Base-by-base conservation (phyloP, 64 coral and sea anemone genomes). In the Catalaphyllia jardinei region DNA sequence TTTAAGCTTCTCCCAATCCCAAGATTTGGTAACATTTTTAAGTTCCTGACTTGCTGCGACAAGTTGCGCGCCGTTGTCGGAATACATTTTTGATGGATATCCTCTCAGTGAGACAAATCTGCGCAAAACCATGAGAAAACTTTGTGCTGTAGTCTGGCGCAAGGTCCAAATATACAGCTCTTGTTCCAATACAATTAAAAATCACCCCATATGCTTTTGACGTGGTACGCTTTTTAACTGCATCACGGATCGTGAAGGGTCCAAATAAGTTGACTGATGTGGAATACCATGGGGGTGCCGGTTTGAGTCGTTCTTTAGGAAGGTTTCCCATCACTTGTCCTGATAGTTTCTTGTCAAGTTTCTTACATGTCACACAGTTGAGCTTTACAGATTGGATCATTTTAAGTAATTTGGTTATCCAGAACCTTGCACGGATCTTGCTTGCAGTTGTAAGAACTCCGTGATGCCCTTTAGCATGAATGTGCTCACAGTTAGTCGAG, bases 141-240 rank as follows among this genome's bases (percentile, higher is more conserved):
- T 79, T 25, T 79, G 77, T 79, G 55, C 49, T 55, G 77, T 79
- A 79, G n/a, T 79, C 77, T n/a, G 77, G 49, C 33, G 67, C n/a
- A 17, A 87, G 10, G 50, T 87, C 85, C 10, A 87, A 20, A 54
- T 87, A 72, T 28, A 74, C 85, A 28, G 71, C 71, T 87, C 71
- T 87, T 7, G 85, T 73, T 74, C 72, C 72, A 74, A 42, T 74
- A 28, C 30, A 74, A 52, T 52, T 87, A 52, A 87, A 87, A 5
- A 87, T 74, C 25, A 87, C 85, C 24, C 85, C 71, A 61, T 87
- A 87, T 19, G 85, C 69, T 75, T 73, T 87, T 28, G 65, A 35
- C 85, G n/a, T 87, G 19, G 64, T 69, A 73, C 85, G 69, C 52
- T 87, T 87, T 67, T 87, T 87, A 55, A 87, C 71, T 15, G 39